Evolutionary conservation across 2,797 vertebrate species (phyloP), one percentile per base, ranked within the genome.

Genomic region (Odontamblyopus rebecca): DNA sequence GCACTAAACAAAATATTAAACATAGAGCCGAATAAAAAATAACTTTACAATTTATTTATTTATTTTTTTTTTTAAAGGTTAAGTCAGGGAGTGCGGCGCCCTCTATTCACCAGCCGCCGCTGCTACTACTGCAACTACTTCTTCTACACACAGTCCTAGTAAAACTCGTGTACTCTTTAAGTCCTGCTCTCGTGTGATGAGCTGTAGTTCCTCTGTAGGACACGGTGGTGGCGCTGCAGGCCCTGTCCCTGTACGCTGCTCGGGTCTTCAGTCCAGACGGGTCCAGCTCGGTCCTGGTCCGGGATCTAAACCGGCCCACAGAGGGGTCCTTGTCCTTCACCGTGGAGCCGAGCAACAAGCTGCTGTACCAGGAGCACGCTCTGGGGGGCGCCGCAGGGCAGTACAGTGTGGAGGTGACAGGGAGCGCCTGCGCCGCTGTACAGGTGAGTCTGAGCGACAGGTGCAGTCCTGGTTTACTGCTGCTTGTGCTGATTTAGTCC

Each of bases 161-260:
- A 12, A 9, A 41, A 41, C 11, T 41, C 5, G 2, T 41, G 38
- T 44, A 13, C 13, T 48, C 0, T 48, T 4, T 4, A 48, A 48
- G 44, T 15, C 15, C 1, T 48, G 44, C 3, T 4, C 13, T 48
- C 0, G 13, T 48, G 51, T n/a, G 19, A 53, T n/a, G 19, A 59
- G n/a, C 0, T 61, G 59, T 32, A 61, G 35, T 61, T 8, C 29
- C 59, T 16, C 41, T 73, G 12, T 56, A 93, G 92, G 92, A 93
- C 85, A 93, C 93, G 0, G 94, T 97, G 71, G 93, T 93, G 76
- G 95, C 94, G 71, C 94, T 97, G 61, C 95, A 97, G 87, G 96
- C 95, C 72, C 90, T 97, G 68, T 85, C 96, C 71, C 89, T 94
- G 19, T 96, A 96, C 67, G 91, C 94, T 63, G 82, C 91, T 19